Evolutionary conservation across 2,113 vertebrate species (phyloP), one percentile per base, ranked within the genome.

Genomic region (Stictonetta naevosa): DNA sequence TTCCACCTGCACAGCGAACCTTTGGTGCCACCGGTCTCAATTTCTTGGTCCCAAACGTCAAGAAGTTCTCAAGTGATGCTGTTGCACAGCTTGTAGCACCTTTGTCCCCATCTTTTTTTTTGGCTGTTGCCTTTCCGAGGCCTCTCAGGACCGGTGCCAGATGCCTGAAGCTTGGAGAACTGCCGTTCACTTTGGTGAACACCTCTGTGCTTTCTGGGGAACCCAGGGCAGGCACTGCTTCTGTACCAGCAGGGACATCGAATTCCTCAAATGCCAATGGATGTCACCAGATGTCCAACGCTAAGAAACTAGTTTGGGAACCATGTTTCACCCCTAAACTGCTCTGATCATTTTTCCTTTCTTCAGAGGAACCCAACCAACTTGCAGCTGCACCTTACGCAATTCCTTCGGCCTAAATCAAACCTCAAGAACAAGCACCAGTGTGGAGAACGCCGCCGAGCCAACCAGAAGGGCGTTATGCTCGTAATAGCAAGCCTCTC

Each of bases 271-370:
- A 93, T 14, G 22, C 31, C 77, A 31, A 23, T 11, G 34, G 76
- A 81, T 7, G 11, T 38, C 69, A 82, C 10, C 83, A 78, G 44
- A 26, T 50, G 53, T n/a, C 76, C 42, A 59, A 17, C 2, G 34
- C 15, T 1, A 22, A 82, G 34, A 40, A 23, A 23, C 2, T 17
- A 40, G 13, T 81, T 76, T 76, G 55, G 33, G 91, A 87, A 80
- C 44, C 38, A 66, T 0, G 0, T 62, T 71, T 74, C 2, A 13
- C 46, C 29, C 52, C 0, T 19, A 38, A 38, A 60, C 6, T 74
- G 52, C 62, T 84, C 80, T 36, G 46, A 88, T 38, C 10, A 8
- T 23, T 44, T 85, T 58, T 46, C 59, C 42, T 4, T 46, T 77
- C 64, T 48, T 26, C 59, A 62, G 10, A 77, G 19, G 21, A 92